phyloP scores from a whole-genome alignment of 2,888 invertebrate species.

The Lacanobia oleracea region DNA sequence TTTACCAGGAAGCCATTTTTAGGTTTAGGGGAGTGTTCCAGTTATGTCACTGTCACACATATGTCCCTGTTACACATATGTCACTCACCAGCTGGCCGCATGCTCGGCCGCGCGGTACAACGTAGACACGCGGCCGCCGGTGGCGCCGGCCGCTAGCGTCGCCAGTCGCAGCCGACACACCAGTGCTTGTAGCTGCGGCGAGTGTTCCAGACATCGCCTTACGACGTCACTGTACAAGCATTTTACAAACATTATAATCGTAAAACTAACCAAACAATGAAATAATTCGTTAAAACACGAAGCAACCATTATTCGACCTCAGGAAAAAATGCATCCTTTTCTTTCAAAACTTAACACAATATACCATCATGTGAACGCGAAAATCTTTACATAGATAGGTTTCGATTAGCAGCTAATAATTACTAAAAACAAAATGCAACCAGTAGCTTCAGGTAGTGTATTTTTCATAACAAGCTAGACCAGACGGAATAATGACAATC shows the following conservation, averaged over 20 bases:
- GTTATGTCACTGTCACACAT: neutral
- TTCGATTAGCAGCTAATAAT: too few relatives aligned
- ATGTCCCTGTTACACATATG: neutral
- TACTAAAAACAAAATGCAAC: too few relatives aligned
- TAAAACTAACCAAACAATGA: neutral
- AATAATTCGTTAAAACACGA: neutral
- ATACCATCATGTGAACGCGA: too few relatives aligned
- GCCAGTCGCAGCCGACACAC: slow-evolving; percentile 93
- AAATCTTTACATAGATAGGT: too few relatives aligned
- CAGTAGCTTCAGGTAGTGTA: too few relatives aligned
- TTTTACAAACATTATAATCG: neutral
- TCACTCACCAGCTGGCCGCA: slow-evolving; percentile 85
- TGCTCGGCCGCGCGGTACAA: slow-evolving; percentile 81
- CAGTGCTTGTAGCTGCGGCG: slow-evolving; percentile 93
- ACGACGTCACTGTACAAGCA: slow-evolving; percentile 91
- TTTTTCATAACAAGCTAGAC: too few relatives aligned
- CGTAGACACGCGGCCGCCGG: slow-evolving; percentile 84
- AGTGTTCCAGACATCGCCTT: slow-evolving; percentile 95
- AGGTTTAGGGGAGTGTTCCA: too few relatives aligned
- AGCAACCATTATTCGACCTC: too few relatives aligned
- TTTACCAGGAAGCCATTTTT: neutral
- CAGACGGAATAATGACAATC: neutral
- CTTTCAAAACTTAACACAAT: too few relatives aligned
- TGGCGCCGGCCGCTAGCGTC: slow-evolving; percentile 92
- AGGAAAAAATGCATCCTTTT: too few relatives aligned